Conservation (phyloP, 2,888 invertebrate species). For the Spodoptera exigua region DNA sequence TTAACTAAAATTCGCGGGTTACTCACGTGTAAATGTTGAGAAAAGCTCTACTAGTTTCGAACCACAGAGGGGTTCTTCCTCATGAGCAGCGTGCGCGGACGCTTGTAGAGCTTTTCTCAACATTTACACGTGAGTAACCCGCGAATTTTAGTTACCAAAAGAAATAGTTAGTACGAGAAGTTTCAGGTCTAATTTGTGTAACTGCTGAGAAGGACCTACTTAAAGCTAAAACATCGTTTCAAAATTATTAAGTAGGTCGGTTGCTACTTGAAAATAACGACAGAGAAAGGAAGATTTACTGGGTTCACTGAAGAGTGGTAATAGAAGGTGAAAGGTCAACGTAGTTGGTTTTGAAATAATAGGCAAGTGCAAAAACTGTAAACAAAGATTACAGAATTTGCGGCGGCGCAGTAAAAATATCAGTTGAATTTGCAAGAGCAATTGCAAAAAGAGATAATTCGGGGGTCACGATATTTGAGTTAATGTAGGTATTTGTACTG, state of each 20-base stretch:
- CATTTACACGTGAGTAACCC: no score
- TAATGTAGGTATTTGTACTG: conserved; percentile 16
- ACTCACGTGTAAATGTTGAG: no score
- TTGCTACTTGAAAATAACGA: conserved; percentile 7
- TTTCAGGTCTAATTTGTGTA: no score
- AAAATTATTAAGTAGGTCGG: conserved; percentile 5
- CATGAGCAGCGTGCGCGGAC: no score
- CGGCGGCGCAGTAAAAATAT: conserved; percentile 13
- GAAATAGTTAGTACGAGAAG: no score
- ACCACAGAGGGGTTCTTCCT: no score
- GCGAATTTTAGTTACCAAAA: no score
- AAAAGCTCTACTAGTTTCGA: no score
- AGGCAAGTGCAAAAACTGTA: conserved; percentile 26
- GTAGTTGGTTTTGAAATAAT: conserved; percentile 27
- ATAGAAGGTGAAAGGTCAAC: conserved; percentile 46
- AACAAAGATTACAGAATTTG: conserved; percentile 27
- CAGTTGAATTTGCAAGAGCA: conserved; percentile 6
- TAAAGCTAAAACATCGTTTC: not conserved
- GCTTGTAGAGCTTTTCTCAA: no score
- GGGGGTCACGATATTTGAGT: conserved; percentile 12
- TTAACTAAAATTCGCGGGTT: no score
- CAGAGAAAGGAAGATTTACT: conserved; percentile 24
- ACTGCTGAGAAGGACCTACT: no score
- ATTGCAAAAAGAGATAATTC: conserved; percentile 16
- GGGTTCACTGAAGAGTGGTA: conserved; percentile 20